Evolutionary conservation across 1,140 invertebrate species (phyloP).

Genomic region (Spodoptera frugiperda): DNA sequence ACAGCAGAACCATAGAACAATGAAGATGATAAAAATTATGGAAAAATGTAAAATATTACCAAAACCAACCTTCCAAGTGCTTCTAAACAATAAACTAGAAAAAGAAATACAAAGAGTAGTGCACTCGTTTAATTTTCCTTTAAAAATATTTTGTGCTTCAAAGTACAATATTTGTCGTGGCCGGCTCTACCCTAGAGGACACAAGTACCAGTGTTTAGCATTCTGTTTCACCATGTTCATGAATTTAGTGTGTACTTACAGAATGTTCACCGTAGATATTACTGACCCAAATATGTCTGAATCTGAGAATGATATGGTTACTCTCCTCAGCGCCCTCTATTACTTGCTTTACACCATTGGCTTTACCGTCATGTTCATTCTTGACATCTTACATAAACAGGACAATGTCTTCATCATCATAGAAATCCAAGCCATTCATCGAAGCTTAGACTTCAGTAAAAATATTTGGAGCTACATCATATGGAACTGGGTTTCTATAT

Average conservation of each 20-base stretch:
- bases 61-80: not conserved
- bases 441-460: not conserved
- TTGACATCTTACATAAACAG: not conserved
- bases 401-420: not conserved
- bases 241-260: not conserved
- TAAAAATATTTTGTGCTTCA: not conserved
- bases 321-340: not conserved
- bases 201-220: not conserved
- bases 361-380: not conserved
- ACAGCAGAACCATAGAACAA: no score
- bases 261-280: not conserved
- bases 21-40: no score
- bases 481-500: conserved; percentile 2
- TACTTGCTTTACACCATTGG: not conserved
- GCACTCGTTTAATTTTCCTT: not conserved
- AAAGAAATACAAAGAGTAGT: not conserved
- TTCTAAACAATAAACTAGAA: not conserved
- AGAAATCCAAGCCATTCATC: not conserved
- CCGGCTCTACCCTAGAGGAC: not conserved
- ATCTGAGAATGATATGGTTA: not conserved
- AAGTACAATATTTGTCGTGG: not conserved
- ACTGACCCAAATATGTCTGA: not conserved
- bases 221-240: not conserved
- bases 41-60: not conserved
- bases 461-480: not conserved